Evolutionary conservation across 2,888 invertebrate genomes (phyloP), one percentile per base, ranked within the genome.

Genomic region (Palloptera scutellata): DNA sequence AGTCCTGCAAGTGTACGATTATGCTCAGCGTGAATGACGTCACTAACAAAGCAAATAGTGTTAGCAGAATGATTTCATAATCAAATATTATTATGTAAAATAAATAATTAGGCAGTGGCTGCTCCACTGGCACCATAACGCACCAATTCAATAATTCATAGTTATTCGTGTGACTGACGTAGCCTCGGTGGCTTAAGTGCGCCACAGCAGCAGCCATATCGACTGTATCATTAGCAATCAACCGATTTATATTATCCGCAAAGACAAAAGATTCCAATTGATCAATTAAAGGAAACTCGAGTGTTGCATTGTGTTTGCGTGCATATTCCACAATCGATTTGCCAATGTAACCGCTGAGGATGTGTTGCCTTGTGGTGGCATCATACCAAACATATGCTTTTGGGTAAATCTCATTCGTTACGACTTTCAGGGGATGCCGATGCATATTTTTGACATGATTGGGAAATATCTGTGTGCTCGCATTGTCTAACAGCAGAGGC

Each of bases 31-130:
- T 30, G 6, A 4, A 30, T 30, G 30, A 64, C 8, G 10, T 52
- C 10, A n/a, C 52, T 20, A 5, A 52, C 9, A 13, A 11, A 19
- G 42, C 57, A 64, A 30, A 30, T 4, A 30, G 30, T 30, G 30
- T 30, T 15, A 59, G 1, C 5, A 59, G 11, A 2, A 69, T 9
- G 1, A 67, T 64, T 0, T 60, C 20, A 15, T 41, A 51, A 42
- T 73, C 66, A 10, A 73, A 68, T 9, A 76, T 62, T 0, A 70
- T 65, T 10, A 69, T 58, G 58, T 72, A 75, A 11, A 73, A 70
- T 13, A 59, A 15, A 40, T 68, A 70, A 42, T 63, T 68, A 1
- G 73, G 72, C 10, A 75, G 41, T 1, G 63, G 43, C 9, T 71
- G 55, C 45, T 73, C 76, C n/a, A 74, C n/a, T 10, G 62, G 64